phyloP scores from a whole-genome alignment of 1,140 invertebrate species.

The Hypothenemus hampei region DNA sequence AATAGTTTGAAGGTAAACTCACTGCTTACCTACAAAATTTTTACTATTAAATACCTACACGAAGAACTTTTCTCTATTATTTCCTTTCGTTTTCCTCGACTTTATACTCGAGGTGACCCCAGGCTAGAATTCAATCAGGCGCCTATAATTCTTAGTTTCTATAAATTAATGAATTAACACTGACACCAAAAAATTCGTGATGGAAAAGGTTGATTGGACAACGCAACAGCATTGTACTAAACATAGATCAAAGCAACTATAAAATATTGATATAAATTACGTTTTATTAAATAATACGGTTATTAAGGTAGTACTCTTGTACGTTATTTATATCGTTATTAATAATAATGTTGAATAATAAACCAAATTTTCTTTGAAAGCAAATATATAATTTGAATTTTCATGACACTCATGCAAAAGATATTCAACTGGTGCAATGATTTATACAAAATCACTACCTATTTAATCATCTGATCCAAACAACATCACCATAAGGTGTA shows the following conservation, averaged over 20 bases:
- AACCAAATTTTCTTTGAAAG: background rate
- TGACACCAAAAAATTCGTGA: conserved; percentile 19
- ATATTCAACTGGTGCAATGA: background rate
- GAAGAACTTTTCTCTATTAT: too few species aligned
- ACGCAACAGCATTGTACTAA: background rate
- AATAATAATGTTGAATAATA: background rate
- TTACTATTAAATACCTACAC: too few species aligned
- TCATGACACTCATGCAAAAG: background rate
- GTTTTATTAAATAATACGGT: background rate
- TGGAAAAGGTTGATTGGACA: conserved; percentile 23
- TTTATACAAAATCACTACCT: background rate
- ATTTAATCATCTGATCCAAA: background rate
- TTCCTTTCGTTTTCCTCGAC: too few species aligned
- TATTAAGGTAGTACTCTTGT: background rate
- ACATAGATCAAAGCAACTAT: background rate
- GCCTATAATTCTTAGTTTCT: conserved; percentile 12
- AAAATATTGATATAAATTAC: background rate
- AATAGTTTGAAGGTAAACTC: too few species aligned
- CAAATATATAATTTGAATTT: background rate
- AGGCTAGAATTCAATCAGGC: conserved; percentile 11
- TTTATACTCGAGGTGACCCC: too few species aligned
- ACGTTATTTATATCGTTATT: background rate
- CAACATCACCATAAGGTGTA: too few species aligned
- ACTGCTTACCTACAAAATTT: too few species aligned
- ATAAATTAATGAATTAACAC: conserved; percentile 13